Base-by-base conservation (phyloP, 2,888 invertebrate genomes). In the Teleogryllus oceanicus region DNA sequence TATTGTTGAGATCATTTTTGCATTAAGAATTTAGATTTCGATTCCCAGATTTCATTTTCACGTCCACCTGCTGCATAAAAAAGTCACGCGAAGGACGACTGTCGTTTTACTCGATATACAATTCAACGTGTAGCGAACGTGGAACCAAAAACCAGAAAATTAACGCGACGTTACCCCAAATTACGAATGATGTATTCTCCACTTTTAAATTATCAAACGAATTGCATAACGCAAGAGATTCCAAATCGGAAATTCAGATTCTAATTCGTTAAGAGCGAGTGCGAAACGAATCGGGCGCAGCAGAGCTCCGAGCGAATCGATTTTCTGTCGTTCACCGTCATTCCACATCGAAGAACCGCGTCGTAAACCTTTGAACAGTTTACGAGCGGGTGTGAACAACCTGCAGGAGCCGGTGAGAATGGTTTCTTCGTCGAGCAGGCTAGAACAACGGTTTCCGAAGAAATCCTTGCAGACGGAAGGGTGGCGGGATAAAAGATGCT, bases 151-250 rank as follows among this genome's bases (percentile, higher is more conserved):
- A 62, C 62, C 62, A 62, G 62, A 62, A 62, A 62, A 62, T 62
- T 62, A 62, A 62, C 62, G 62, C 62, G 62, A n/a, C 62, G 62
- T n/a, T 62, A 18, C 62, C 62, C 62, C n/a, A 62, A 18, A 62
- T 62, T 62, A 62, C 62, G 62, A 62, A 62, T 62, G 62, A 62
- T 62, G n/a, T 62, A 62, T 62, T 62, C 62, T 62, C 62, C n/a
- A n/a, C 16, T 62, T 62, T 62, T 62, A 62, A 62, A 62, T 62
- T 62, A 62, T 62, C 62, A 13, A n/a, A 62, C 62, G 62, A n/a
- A 62, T 62, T 62, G 62, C 62, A 62, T 62, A 62, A 62, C 62
- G 16, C 16, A 62, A n/a, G 62, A 62, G n/a, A 18, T 13, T n/a
- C 62, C 62, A 62, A 62, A 62, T 62, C 62, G 62, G 62, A 62